Evolutionary conservation across 2,888 invertebrate species (phyloP).

Genomic region (Cephus spinipes): DNA sequence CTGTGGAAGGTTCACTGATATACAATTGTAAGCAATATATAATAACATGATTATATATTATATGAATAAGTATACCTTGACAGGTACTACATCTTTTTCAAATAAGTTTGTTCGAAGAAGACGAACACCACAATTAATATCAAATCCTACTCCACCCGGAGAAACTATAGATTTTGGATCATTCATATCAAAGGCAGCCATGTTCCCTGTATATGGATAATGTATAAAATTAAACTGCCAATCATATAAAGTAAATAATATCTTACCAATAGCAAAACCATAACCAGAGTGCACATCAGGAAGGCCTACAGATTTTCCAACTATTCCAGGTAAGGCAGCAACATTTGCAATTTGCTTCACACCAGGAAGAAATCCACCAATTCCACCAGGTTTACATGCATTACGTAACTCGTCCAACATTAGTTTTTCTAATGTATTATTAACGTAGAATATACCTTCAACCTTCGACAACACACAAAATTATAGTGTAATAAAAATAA

Average conservation of each 20-base stretch:
- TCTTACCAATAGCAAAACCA: constrained; percentile 95
- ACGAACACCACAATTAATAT: constrained; percentile 98
- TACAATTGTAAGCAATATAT: neutral
- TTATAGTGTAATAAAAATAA: neutral
- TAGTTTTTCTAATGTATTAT: constrained; percentile 87
- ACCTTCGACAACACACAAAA: constrained; percentile 70
- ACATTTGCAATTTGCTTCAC: constrained; percentile 99
- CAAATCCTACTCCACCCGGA: constrained; percentile 99
- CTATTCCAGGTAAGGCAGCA: constrained; percentile 97
- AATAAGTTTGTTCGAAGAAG: constrained; percentile 93
- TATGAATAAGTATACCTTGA: constrained; percentile 73
- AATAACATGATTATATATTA: neutral
- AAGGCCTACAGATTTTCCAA: constrained; percentile 91
- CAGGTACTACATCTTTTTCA: constrained; percentile 92
- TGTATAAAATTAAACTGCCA: neutral
- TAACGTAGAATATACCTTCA: constrained; percentile 98
- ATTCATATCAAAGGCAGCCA: constrained; percentile 98
- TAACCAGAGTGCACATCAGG: constrained; percentile 99
- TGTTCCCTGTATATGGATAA: constrained; percentile 77
- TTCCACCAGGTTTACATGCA: constrained; percentile 87
- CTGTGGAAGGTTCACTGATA: constrained; percentile 63
- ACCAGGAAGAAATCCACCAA: constrained; percentile 97
- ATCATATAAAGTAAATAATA: neutral
- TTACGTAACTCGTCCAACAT: constrained; percentile 98
- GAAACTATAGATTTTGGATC: constrained; percentile 94